Evolutionary conservation across 2,888 invertebrate species (phyloP).

Genomic region (Boloria selene): DNA sequence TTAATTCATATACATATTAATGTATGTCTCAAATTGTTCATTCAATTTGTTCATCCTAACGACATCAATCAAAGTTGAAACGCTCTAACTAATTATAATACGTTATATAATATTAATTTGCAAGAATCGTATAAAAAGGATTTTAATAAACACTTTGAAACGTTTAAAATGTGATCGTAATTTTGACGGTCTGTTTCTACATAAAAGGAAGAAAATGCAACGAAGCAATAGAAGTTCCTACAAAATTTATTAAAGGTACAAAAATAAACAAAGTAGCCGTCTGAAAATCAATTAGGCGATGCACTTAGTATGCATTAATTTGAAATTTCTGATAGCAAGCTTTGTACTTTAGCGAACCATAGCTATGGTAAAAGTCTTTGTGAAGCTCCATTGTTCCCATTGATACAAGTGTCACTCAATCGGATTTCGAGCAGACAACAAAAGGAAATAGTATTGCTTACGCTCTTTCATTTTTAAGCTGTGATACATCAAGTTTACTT

Average conservation of each 20-base stretch:
- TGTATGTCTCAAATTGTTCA: too few relatives aligned
- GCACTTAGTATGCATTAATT: conserved; percentile 16
- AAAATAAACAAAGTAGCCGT: not conserved
- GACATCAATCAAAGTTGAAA: too few relatives aligned
- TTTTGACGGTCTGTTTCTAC: too few relatives aligned
- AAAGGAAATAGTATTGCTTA: conserved; percentile 20
- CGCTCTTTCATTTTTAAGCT: conserved; percentile 7
- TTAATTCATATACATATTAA: too few relatives aligned
- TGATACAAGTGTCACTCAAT: conserved; percentile 22
- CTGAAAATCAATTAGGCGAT: conserved; percentile 11
- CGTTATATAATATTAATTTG: too few relatives aligned
- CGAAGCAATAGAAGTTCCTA: too few relatives aligned
- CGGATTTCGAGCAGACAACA: conserved; percentile 18
- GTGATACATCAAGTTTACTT: not conserved
- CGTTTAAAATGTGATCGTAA: too few relatives aligned
- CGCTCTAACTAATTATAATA: too few relatives aligned
- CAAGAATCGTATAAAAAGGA: too few relatives aligned
- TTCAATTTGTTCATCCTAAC: too few relatives aligned
- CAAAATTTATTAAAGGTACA: not conserved
- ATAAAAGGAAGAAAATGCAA: too few relatives aligned
- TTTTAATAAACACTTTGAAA: too few relatives aligned
- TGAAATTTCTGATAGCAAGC: conserved; percentile 12
- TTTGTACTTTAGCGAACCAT: conserved; percentile 5
- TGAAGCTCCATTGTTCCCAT: conserved; percentile 13
- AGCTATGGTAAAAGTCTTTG: conserved; percentile 9